These are phyloP conservation scores for Drosophila melanica DNA, from an alignment of 1,140 invertebrate species.

Conservation along the genomic window DNA sequence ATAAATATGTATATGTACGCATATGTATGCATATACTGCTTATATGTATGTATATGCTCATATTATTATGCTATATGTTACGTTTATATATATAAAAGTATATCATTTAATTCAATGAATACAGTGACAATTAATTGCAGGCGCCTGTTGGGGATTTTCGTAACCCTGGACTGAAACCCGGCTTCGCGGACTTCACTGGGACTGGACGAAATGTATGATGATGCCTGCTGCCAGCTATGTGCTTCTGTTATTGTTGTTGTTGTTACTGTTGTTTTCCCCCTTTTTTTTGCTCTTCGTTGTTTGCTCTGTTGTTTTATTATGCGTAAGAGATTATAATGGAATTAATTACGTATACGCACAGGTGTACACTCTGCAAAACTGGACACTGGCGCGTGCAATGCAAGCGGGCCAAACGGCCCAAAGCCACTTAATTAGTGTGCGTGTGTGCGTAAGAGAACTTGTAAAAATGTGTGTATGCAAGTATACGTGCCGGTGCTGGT, in stretches of 20 bases:
- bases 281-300: constrained; percentile 21
- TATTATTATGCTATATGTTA: not conserved
- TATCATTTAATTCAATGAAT: constrained; percentile 56
- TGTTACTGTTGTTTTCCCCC: not conserved
- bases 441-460: constrained; percentile 16
- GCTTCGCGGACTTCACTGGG: not conserved
- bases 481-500: constrained; percentile 16
- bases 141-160: constrained; percentile 34
- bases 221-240: constrained; percentile 2
- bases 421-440: constrained; percentile 65
- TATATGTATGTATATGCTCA: not conserved
- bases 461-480: constrained; percentile 1
- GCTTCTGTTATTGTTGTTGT: constrained; percentile 21
- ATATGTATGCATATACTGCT: not conserved
- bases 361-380: constrained; percentile 49
- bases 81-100: constrained; percentile 20
- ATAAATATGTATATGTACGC: constrained; percentile 1
- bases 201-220: constrained; percentile 41
- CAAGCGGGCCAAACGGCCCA: constrained; percentile 18
- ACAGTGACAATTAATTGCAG: constrained; percentile 70
- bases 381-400: constrained; percentile 12
- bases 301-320: constrained; percentile 71
- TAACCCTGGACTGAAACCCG: constrained; percentile 7
- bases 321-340: constrained; percentile 80
- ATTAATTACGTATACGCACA: constrained; percentile 81